A percentile compares a stretch with the other conserved stretches of the same genome.
These are phyloP conservation scores for Tauraco erythrolophus DNA, from an alignment of 2,113 vertebrate species.

Conservation along the genomic window DNA sequence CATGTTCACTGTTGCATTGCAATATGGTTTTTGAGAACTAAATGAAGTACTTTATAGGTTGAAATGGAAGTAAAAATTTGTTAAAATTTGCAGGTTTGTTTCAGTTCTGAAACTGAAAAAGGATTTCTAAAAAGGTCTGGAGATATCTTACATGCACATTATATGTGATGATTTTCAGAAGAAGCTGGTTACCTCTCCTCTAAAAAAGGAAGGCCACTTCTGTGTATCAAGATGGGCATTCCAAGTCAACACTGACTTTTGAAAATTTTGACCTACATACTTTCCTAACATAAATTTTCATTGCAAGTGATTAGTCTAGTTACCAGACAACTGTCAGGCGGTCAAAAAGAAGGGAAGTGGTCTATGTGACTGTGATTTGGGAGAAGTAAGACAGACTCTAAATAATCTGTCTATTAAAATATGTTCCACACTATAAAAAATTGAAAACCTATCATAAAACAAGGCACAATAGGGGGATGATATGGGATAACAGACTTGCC, in stretches of 20 bases:
- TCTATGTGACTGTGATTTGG: neutral
- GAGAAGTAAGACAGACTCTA: neutral
- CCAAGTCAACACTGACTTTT: neutral
- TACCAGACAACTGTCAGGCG: neutral
- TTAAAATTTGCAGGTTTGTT: neutral
- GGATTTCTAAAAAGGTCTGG: neutral
- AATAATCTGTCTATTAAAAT: conserved; percentile 28
- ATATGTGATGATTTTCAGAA: neutral
- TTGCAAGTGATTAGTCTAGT: neutral
- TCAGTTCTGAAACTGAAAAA: neutral
- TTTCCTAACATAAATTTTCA: neutral
- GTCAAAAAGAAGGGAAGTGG: neutral
- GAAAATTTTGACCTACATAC: neutral
- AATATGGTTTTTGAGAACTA: neutral
- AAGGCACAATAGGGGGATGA: neutral
- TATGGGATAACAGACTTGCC: neutral
- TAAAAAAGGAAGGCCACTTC: neutral
- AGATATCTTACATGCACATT: neutral
- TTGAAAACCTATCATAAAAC: neutral
- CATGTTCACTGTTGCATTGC: neutral
- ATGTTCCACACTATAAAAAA: neutral
- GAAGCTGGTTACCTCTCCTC: neutral
- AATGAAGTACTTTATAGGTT: neutral
- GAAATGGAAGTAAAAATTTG: neutral
- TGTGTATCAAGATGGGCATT: neutral